These are phyloP conservation scores for Tricholauxania praeusta DNA, from an alignment of 2,888 invertebrate species.

Conservation along the genomic window DNA sequence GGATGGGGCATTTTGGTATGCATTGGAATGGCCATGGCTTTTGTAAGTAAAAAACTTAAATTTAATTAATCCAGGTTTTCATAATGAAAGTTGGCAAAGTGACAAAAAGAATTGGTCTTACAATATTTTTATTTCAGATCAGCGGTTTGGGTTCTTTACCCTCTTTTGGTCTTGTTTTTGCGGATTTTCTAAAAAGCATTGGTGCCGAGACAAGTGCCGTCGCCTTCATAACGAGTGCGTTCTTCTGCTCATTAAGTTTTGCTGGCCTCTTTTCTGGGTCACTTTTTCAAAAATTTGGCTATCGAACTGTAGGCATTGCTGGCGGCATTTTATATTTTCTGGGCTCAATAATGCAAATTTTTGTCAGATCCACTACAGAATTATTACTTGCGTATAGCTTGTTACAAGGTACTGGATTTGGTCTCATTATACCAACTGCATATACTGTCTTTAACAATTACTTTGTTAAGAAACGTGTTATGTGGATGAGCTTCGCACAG, in stretches of 20 bases:
- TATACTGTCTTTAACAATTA: conserved; percentile 82
- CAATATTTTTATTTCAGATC: conserved; percentile 69
- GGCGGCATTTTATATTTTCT: conserved; percentile 75
- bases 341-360: conserved; percentile 75
- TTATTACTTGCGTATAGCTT: conserved; percentile 76
- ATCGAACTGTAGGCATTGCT: conserved; percentile 75
- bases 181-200: conserved; percentile 75
- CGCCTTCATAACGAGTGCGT: conserved; percentile 78
- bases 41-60: conserved; percentile 72
- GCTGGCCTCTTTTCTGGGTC: conserved; percentile 77
- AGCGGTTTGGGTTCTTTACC: conserved; percentile 76
- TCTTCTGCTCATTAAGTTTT: conserved; percentile 69
- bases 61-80: not conserved
- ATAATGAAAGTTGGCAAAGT: not conserved
- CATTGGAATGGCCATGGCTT: conserved; percentile 78
- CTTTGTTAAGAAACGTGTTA: conserved; percentile 76
- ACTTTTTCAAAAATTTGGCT: conserved; percentile 75
- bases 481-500: conserved; percentile 83
- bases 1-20: conserved; percentile 86
- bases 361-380: conserved; percentile 74
- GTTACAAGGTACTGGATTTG: conserved; percentile 78
- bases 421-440: conserved; percentile 79
- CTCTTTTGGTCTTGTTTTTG: conserved; percentile 79
- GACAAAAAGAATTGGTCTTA: not conserved
- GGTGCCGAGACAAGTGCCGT: conserved; percentile 79